These are phyloP conservation scores for Brachionus plicatilis DNA, from an alignment of 1,140 invertebrate species.

Conservation along the genomic window DNA sequence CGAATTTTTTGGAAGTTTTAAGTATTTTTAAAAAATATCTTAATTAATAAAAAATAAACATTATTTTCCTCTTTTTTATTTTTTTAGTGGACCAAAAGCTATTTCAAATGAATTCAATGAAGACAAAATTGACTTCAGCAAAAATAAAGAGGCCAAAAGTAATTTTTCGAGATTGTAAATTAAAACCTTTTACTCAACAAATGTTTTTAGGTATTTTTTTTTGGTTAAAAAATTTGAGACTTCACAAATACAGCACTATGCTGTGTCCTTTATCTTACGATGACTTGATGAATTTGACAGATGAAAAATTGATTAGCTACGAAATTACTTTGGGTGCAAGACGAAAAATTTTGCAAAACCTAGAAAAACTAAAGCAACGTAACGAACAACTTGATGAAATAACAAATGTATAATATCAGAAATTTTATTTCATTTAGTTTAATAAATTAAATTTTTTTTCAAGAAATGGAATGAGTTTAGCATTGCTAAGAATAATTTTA, in stretches of 20 bases:
- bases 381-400: neutral
- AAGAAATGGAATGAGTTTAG: neutral
- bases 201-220: neutral
- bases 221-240: conserved; percentile 5
- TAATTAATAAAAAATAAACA: neutral
- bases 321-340: conserved; percentile 16
- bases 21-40: neutral
- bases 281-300: conserved; percentile 22
- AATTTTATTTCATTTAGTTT: neutral
- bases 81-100: neutral
- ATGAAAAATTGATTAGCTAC: neutral
- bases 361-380: neutral
- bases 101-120: neutral
- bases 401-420: neutral
- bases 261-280: neutral
- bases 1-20: neutral
- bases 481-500: neutral
- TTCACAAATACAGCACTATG: conserved; percentile 19
- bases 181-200: neutral
- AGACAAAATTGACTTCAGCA: neutral
- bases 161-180: neutral
- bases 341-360: conserved; percentile 2
- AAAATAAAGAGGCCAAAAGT: neutral
- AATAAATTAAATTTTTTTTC: neutral
- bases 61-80: neutral